phyloP scores from a whole-genome alignment of 2,113 vertebrate species.

The Apodemus speciosus region DNA sequence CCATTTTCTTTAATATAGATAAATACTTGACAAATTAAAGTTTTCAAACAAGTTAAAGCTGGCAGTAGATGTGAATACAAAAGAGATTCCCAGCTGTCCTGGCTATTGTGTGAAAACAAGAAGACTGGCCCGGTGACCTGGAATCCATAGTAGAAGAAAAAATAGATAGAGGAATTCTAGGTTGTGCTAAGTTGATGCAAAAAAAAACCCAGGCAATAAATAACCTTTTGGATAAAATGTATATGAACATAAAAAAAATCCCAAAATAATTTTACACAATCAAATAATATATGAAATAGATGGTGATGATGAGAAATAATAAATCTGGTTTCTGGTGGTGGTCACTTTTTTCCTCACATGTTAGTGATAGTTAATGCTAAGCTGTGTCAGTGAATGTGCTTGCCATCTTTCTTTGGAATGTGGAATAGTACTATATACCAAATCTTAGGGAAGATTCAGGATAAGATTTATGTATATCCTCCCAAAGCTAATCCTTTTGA shows the following conservation, averaged over 20 bases:
- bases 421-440: slow-evolving; percentile 71
- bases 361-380: slow-evolving; percentile 1
- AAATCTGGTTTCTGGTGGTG: not conserved
- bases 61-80: not conserved
- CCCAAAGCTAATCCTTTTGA: slow-evolving; percentile 92
- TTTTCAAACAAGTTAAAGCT: not conserved
- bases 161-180: not conserved
- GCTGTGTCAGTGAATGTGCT: not conserved
- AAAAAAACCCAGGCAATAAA: not conserved
- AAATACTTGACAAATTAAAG: not conserved
- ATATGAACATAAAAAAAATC: not conserved
- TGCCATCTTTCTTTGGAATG: slow-evolving; percentile 65
- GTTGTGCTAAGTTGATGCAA: not conserved
- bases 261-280: not conserved
- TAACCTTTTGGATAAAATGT: not conserved
- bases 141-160: not conserved
- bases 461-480: slow-evolving; percentile 83
- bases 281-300: slow-evolving; percentile 19
- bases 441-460: slow-evolving; percentile 75
- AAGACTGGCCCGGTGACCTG: no score
- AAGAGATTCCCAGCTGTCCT: not conserved
- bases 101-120: not conserved
- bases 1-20: slow-evolving; percentile 10
- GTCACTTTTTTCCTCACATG: not conserved
- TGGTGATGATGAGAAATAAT: slow-evolving; percentile 7